Evolutionary conservation across 1,140 invertebrate genomes (phyloP), one percentile per base, ranked within the genome.

Genomic region (Muscidifurax raptorellus): DNA sequence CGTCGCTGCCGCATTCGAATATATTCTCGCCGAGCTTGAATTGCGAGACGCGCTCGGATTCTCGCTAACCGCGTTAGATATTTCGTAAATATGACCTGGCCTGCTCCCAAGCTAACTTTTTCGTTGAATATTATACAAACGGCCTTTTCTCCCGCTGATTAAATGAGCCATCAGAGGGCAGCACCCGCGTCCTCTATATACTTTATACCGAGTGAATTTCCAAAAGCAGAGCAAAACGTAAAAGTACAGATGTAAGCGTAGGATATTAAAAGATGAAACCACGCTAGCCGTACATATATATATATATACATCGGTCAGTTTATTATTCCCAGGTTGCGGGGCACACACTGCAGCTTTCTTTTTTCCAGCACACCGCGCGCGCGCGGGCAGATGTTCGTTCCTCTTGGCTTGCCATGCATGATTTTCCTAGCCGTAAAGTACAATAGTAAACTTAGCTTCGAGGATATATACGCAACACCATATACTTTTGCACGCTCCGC

Each of bases 331-430:
- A 59, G 52, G 52, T 59, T 22, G 7, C 22, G 22, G 52, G 3
- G 52, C 5, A 52, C 18, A 52, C 47, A 13, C 18, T 52, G 47
- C 52, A 59, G 52, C 27, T 28, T 44, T 30, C n/a, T 67, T 80
- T 80, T 71, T 71, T 81, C 28, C 30, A 64, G 3, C 59, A 18
- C 22, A 12, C 66, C 66, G 66, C 12, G 7, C 30, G 7, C 25
- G 52, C 5, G 2, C 12, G 40, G 52, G 52, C 52, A 85, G 78
- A 80, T 85, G 72, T 67, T 67, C 88, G 88, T 90, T 89, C 88
- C 89, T 89, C 90, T 89, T 90, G 90, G 88, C 82, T 83, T 90
- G 80, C 88, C 90, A 90, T 89, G 89, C 90, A 90, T 90, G 86
- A 88, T 90, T 88, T 89, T 88, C 77, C 87, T 87, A 86, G 79